Conservation (phyloP, 2,113 vertebrate genomes). For the Clarias gariepinus region DNA sequence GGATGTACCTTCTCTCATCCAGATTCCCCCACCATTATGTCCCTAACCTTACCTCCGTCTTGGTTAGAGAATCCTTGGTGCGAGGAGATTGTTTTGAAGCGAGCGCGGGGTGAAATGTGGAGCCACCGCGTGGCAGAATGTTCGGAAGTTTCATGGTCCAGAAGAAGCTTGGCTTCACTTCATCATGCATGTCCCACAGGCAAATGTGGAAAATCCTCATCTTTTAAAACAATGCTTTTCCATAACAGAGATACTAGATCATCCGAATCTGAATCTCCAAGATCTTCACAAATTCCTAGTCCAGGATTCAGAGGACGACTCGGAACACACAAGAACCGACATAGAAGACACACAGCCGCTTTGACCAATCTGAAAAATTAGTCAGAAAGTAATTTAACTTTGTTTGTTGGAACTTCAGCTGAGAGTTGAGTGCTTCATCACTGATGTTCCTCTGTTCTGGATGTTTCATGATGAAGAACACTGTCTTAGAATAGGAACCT, state of each 20-base stretch:
- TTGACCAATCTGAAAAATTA: constrained; percentile 39
- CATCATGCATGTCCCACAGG: constrained; percentile 30
- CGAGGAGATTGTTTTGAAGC: constrained; percentile 54
- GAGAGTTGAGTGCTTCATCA: background rate
- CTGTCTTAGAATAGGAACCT: background rate
- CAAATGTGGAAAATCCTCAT: constrained; percentile 15
- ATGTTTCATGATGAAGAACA: background rate
- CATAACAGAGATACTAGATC: background rate
- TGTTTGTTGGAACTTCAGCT: background rate
- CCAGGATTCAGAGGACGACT: constrained; percentile 5
- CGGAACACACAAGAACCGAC: constrained; percentile 11
- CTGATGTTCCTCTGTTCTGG: background rate
- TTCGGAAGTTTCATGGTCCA: constrained; percentile 21
- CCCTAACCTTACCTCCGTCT: background rate
- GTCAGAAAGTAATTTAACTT: background rate
- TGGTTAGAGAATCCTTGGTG: constrained; percentile 7
- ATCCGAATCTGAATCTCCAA: background rate
- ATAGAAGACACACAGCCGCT: constrained; percentile 31
- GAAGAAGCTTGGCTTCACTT: constrained; percentile 21
- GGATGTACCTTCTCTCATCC: background rate
- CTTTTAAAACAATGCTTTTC: constrained; percentile 1
- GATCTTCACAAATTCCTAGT: background rate
- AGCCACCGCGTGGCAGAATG: background rate
- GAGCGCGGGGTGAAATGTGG: constrained; percentile 39
- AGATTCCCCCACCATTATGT: constrained; percentile 11